Evolutionary conservation across 1,140 invertebrate species (phyloP), one percentile per base, ranked within the genome.

Genomic region (Heliconius himera): DNA sequence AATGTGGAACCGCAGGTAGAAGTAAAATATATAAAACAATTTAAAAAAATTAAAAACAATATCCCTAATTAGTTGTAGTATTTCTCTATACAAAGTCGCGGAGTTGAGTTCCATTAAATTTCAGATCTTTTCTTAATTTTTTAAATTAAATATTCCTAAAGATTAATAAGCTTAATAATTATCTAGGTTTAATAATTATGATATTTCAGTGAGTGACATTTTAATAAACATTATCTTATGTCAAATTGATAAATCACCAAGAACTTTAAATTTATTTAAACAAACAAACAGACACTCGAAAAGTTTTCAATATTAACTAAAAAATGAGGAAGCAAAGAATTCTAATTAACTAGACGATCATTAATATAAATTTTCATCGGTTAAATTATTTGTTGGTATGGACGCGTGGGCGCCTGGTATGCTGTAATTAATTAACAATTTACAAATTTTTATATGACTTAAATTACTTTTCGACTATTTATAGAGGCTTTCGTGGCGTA

Each of bases 281-380:
- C 4, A 5, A 26, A 66, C 26, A 66, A 66, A 26, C 60, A 29
- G 4, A 66, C 60, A 16, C 13, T 46, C 3, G 60, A 66, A 66
- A 22, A 16, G 3, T 13, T 26, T 66, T 66, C 26, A 29, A 66
- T 66, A 29, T 26, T 66, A 66, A 66, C n/a, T 60, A 60, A 66
- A 66, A 66, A 66, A 66, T 29, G 60, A 66, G 60, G 60, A 66
- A 66, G 60, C 60, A 26, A 66, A 66, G 60, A 66, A 66, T 29
- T 66, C 16, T 11, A 66, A 66, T 66, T 66, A 66, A 66, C 26
- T 66, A 16, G 60, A 66, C 9, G 22, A 18, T 60, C 29, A 73
- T 78, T 73, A 78, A 36, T 78, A 74, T 51, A 78, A 74, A n/a
- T 78, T 78, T 70, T 74, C 77, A 22, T 74, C 70, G 72, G 54